Conservation (phyloP, 53 echinoderm and acorn worm genomes). For the Astropecten irregularis region DNA sequence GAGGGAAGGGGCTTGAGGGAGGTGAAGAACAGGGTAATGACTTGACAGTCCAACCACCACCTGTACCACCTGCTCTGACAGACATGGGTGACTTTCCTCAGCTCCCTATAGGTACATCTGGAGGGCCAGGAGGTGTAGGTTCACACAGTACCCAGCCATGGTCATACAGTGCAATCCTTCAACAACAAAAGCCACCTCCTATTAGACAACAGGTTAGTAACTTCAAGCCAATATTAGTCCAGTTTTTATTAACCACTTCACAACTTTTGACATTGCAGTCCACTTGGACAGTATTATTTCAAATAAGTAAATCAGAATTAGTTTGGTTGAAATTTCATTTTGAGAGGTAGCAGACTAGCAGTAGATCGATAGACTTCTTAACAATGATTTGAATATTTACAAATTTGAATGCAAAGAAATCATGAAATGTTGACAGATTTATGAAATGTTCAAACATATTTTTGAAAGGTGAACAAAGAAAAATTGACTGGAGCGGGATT, state of each 20-base stretch:
- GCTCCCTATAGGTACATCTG: constrained; percentile 54
- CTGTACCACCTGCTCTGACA: constrained; percentile 71
- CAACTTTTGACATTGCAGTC: neutral
- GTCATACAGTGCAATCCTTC: constrained; percentile 77
- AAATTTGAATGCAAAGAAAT: too few species aligned
- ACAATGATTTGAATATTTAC: too few species aligned
- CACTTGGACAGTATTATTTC: too few species aligned
- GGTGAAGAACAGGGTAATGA: constrained; percentile 18
- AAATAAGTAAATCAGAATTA: neutral
- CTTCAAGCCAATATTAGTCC: too few species aligned
- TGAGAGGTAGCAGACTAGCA: too few species aligned
- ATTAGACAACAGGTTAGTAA: constrained; percentile 39
- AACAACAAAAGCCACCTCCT: constrained; percentile 47
- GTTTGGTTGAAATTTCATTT: too few species aligned
- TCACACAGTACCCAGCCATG: constrained; percentile 11
- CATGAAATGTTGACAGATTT: too few species aligned
- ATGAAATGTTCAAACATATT: too few species aligned
- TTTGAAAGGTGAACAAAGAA: too few species aligned
- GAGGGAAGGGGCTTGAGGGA: constrained; percentile 44
- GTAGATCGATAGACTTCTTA: too few species aligned
- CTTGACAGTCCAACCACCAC: neutral
- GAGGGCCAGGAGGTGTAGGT: neutral
- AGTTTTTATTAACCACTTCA: neutral
- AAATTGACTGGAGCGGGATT: too few species aligned
- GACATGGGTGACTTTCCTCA: constrained; percentile 87